A percentile compares a stretch with the other conserved stretches of the same genome.
Conservation (phyloP, 2,113 vertebrate genomes). For the Chaenogobius annularis region DNA sequence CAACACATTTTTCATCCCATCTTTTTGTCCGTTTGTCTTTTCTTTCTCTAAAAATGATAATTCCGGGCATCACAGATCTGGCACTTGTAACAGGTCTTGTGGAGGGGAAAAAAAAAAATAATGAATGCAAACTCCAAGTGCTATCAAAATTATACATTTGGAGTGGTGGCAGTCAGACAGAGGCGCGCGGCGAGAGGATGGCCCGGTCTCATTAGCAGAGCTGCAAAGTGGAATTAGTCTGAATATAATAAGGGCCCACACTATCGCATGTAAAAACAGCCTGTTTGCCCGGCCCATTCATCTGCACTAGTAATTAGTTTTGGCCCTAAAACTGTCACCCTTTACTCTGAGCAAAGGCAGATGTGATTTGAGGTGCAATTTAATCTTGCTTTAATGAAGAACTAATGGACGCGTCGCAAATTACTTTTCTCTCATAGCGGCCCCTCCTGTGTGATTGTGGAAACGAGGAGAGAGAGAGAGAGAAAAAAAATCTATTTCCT, state of each 20-base stretch:
- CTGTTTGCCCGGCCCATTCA: constrained; percentile 99
- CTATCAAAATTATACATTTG: constrained; percentile 99
- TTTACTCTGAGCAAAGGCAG: constrained; percentile 99
- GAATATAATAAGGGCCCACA: constrained; percentile 99
- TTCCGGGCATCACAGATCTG: constrained; percentile 87
- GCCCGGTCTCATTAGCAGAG: constrained; percentile 99
- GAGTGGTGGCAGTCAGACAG: constrained; percentile 67
- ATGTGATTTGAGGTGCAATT: constrained; percentile 99
- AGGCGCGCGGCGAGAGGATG: constrained; percentile 87
- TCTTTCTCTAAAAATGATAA: constrained; percentile 77
- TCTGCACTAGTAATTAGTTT: constrained; percentile 99
- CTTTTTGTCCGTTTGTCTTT: constrained; percentile 14
- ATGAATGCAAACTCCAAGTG: constrained; percentile 98
- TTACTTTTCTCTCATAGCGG: constrained; percentile 89
- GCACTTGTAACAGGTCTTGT: constrained; percentile 95
- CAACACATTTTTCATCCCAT: constrained; percentile 8
- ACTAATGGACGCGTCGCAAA: constrained; percentile 99
- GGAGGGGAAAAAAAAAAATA: constrained; percentile 89
- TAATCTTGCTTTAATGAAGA: constrained; percentile 99
- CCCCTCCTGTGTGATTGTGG: constrained; percentile 70
- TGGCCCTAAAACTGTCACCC: constrained; percentile 99
- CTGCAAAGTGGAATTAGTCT: constrained; percentile 99
- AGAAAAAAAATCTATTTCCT: constrained; percentile 96
- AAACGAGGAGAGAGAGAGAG: constrained; percentile 61
- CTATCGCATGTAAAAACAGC: constrained; percentile 99